phyloP scores from a whole-genome alignment of 2,888 invertebrate species.

The Carterocephalus palaemon region DNA sequence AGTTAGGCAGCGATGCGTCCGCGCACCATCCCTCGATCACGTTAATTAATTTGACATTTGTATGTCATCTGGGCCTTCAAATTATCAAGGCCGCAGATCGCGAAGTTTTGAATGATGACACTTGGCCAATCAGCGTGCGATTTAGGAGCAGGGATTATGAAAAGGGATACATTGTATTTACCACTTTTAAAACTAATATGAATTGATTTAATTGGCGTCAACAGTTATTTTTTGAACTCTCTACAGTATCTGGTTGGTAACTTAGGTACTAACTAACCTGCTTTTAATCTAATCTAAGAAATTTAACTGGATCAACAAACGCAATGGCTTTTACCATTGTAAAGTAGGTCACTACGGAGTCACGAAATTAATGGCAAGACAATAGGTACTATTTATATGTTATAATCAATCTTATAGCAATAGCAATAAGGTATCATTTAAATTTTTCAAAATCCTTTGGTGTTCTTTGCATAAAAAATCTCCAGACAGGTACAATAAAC shows the following conservation, averaged over 20 bases:
- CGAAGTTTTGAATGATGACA: too few relatives aligned
- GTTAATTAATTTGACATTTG: too few relatives aligned
- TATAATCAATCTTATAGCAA: not conserved
- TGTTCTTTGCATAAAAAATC: constrained; percentile 16
- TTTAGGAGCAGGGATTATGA: too few relatives aligned
- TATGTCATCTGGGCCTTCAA: too few relatives aligned
- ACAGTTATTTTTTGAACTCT: not conserved
- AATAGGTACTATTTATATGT: not conserved
- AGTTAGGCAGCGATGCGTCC: too few relatives aligned
- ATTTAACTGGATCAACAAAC: constrained; percentile 15
- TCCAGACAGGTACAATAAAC: constrained; percentile 1
- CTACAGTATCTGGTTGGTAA: not conserved
- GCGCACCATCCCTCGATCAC: too few relatives aligned
- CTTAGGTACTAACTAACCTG: not conserved
- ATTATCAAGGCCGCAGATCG: too few relatives aligned
- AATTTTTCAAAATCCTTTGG: not conserved
- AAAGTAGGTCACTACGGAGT: constrained; percentile 17
- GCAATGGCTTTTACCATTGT: constrained; percentile 14
- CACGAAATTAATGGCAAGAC: not conserved
- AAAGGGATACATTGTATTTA: too few relatives aligned
- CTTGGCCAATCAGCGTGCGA: too few relatives aligned
- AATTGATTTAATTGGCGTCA: too few relatives aligned
- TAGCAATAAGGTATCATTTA: not conserved
- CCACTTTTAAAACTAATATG: too few relatives aligned
- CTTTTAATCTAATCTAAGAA: constrained; percentile 11